phyloP scores from a whole-genome alignment of 2,113 vertebrate species.

The Microcebus griseorufus region DNA sequence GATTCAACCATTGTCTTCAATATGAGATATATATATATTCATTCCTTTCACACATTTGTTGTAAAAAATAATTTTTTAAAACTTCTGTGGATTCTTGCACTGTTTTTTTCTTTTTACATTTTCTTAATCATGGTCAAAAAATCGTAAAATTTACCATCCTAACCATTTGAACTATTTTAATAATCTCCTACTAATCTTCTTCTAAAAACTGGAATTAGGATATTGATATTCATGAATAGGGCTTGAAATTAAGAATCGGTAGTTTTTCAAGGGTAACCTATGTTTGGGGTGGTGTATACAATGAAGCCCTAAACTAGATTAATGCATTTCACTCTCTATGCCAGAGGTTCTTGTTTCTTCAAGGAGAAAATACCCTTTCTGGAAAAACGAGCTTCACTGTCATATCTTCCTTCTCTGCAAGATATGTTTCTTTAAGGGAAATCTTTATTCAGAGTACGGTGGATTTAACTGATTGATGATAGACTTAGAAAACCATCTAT shows the following conservation, averaged over 20 bases:
- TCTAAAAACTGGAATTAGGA: conserved; percentile 36
- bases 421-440: conserved; percentile 39
- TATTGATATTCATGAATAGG: neutral
- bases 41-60: conserved; percentile 29
- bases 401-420: conserved; percentile 42
- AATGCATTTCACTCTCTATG: neutral
- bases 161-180: conserved; percentile 33
- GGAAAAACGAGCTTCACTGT: conserved; percentile 13
- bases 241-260: neutral
- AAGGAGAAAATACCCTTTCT: conserved; percentile 14
- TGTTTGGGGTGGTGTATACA: neutral
- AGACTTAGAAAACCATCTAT: neutral
- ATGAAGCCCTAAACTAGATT: neutral
- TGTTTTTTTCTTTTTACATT: neutral
- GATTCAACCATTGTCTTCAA: conserved; percentile 40
- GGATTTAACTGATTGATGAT: neutral
- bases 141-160: neutral
- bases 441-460: conserved; percentile 12
- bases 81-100: neutral
- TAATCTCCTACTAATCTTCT: conserved; percentile 40
- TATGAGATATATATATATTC: neutral
- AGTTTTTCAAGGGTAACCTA: neutral
- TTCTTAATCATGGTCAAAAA: neutral
- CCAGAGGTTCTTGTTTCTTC: conserved; percentile 31
- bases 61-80: conserved; percentile 14